These are phyloP conservation scores for Aspidapion aeneum DNA, from an alignment of 2,888 invertebrate species.

Conservation along the genomic window DNA sequence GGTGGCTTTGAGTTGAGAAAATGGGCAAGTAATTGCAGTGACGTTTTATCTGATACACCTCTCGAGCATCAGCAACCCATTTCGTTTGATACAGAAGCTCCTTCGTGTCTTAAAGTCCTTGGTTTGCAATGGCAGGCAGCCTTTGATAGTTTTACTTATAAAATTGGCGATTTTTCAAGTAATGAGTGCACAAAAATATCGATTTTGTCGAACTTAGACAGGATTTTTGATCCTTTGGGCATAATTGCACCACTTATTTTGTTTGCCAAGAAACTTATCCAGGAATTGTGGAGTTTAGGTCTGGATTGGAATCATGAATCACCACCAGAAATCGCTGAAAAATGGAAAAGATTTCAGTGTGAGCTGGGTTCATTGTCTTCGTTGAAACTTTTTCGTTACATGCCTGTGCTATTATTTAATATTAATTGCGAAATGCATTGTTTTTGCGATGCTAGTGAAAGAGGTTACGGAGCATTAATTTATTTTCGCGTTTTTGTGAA, in stretches of 20 bases:
- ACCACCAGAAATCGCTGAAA: constrained; percentile 1
- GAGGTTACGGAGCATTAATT: neutral
- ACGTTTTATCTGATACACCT: too few relatives aligned
- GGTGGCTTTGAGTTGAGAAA: too few relatives aligned
- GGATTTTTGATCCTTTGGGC: constrained; percentile 3
- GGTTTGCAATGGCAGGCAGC: too few relatives aligned
- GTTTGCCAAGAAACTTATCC: neutral
- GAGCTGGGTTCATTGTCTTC: constrained; percentile 1
- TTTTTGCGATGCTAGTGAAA: neutral
- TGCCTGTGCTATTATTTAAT: neutral
- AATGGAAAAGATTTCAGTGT: constrained; percentile 1
- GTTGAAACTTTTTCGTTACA: neutral
- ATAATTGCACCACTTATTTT: neutral
- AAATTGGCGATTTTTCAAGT: neutral
- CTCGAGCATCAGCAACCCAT: too few relatives aligned
- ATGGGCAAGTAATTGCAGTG: too few relatives aligned
- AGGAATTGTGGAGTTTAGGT: constrained; percentile 2
- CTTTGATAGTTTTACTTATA: constrained; percentile 3
- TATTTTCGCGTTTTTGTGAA: constrained; percentile 2
- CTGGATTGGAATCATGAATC: neutral
- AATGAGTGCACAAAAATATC: neutral
- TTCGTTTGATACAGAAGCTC: too few relatives aligned
- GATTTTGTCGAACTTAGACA: neutral
- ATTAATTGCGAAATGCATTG: neutral
- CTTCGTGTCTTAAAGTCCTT: too few relatives aligned